Base-by-base conservation (phyloP, 2,888 invertebrate genomes). In the Drosophila niveifrons region DNA sequence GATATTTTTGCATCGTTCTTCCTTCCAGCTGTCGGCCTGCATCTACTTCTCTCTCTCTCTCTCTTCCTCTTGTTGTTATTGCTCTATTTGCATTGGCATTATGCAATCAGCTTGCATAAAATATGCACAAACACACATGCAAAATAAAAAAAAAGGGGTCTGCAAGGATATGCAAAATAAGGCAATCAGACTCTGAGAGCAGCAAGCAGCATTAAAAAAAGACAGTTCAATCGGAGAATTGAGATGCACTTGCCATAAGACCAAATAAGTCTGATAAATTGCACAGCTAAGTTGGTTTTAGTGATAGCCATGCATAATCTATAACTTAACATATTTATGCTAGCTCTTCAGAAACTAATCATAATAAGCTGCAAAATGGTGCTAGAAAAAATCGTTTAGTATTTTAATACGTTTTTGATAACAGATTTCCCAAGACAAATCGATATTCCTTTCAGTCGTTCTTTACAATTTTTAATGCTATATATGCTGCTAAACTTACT, bases 1-100 rank as follows among this genome's bases (percentile, higher is more conserved):
- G 48, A 78, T 70, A 75, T 82, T 72, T 83, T 72, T 83, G 68
- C 81, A 87, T 72, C 72, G 70, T 52, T 64, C 13, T n/a, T 36
- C 41, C 43, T n/a, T 18, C 41, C 43, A 43, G 56, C 39, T 74
- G 66, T 62, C 52, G 51, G 31, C 31, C n/a, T n/a, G 36, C 36
- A n/a, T 50, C 63, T 46, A 68, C 46, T 46, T 56, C 36, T 53
- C 67, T 66, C 18, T 11, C 63, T 70, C 71, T 64, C 53, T 68
- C 66, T 86, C 70, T 80, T 65, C 78, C 83, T 76, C 72, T 67
- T 70, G 52, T 75, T 70, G 72, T 41, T 64, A 50, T 50, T 64
- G 51, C 48, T 65, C 46, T 66, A 74, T 69, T 68, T 72, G 65
- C 70, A 76, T 76, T 62, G 51, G 68, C 72, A 82, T 74, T 68